phyloP scores from a whole-genome alignment of 2,888 invertebrate genomes.

The Tholera decimalis region DNA sequence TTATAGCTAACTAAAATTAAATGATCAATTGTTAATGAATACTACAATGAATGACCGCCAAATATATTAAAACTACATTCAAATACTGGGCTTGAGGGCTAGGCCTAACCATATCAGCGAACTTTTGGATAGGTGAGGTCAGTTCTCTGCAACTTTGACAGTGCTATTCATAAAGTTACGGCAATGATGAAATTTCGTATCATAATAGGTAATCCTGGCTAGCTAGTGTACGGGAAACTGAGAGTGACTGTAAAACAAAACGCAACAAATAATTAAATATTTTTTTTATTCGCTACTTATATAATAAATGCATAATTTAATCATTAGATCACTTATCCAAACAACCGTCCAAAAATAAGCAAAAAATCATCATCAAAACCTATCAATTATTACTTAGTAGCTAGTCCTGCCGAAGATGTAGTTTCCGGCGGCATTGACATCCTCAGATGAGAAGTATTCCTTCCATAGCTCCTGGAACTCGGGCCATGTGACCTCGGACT shows the following conservation, averaged over 20 bases:
- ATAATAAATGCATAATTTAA: conserved; percentile 52
- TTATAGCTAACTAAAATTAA: too few relatives aligned
- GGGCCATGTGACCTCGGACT: conserved; percentile 94
- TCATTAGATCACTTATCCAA: conserved; percentile 32
- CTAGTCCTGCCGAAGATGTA: conserved; percentile 94
- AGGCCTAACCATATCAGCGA: background rate
- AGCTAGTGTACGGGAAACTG: background rate
- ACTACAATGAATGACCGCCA: too few relatives aligned
- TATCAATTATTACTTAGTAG: conserved; percentile 58
- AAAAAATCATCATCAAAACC: conserved; percentile 6
- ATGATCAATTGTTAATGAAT: too few relatives aligned
- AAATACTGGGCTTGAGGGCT: background rate
- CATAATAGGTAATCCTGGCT: background rate
- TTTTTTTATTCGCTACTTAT: conserved; percentile 56
- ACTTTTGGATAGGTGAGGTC: too few relatives aligned
- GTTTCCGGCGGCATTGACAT: conserved; percentile 77
- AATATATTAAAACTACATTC: background rate
- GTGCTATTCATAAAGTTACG: too few relatives aligned
- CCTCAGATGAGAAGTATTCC: conserved; percentile 93
- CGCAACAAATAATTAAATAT: conserved; percentile 9
- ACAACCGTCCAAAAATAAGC: conserved; percentile 20
- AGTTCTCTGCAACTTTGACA: background rate
- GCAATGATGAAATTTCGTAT: too few relatives aligned
- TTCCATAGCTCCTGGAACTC: conserved; percentile 95
- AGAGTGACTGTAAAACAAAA: background rate